These are phyloP conservation scores for Tenthredo scrophulariae DNA, from an alignment of 2,888 invertebrate genomes.

Conservation along the genomic window DNA sequence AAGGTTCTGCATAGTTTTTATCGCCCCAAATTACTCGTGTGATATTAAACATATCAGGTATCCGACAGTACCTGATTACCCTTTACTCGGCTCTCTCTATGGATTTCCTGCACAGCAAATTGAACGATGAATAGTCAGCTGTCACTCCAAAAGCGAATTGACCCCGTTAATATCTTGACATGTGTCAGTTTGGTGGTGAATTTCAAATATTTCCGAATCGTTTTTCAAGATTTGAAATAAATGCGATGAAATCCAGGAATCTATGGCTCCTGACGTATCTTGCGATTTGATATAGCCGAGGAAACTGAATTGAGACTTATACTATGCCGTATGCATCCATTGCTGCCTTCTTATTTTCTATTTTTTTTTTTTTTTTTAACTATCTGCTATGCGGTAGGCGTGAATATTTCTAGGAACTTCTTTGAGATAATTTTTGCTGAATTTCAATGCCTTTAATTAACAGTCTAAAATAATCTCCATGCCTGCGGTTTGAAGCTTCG, in stretches of 20 bases:
- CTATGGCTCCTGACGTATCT: not conserved
- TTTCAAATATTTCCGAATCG: not conserved
- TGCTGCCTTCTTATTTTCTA: not conserved
- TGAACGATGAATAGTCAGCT: not conserved
- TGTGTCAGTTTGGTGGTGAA: not conserved
- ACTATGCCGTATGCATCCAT: not conserved
- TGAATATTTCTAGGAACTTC: not conserved
- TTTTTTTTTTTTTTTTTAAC: not conserved
- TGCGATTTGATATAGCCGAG: not conserved
- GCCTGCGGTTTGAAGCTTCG: constrained; percentile 44
- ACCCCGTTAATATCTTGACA: not conserved
- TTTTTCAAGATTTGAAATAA: not conserved
- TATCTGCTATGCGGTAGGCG: not conserved
- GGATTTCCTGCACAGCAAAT: not conserved
- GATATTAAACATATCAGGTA: not conserved
- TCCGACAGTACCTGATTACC: not conserved
- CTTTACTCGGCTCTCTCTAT: not conserved
- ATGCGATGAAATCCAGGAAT: not conserved
- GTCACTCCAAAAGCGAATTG: not conserved
- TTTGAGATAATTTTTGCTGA: constrained; percentile 1
- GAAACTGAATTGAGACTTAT: constrained; percentile 16
- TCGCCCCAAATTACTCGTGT: not conserved
- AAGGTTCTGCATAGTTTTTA: not conserved
- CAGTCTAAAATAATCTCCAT: constrained; percentile 33
- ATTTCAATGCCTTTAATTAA: constrained; percentile 20